phyloP scores from a whole-genome alignment of 2,888 invertebrate genomes.

The Hirtodrosophila confusa region DNA sequence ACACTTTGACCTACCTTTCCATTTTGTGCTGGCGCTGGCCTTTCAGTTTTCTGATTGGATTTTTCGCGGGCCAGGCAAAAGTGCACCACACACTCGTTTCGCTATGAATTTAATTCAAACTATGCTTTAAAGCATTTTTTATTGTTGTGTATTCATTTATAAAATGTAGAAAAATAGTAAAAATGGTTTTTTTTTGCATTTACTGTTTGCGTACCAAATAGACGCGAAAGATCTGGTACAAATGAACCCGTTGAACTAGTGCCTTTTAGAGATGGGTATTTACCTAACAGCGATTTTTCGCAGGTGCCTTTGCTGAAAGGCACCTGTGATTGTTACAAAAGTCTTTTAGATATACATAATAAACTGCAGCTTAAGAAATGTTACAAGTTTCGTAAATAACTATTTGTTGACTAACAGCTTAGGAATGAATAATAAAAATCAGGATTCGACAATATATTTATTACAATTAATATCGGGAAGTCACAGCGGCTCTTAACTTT shows the following conservation, averaged over 20 bases:
- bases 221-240: conserved; percentile 70
- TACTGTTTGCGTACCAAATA: conserved; percentile 76
- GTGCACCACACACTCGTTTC: conserved; percentile 47
- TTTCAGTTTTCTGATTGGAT: conserved; percentile 62
- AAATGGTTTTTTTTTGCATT: conserved; percentile 73
- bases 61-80: conserved; percentile 54
- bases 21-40: conserved; percentile 78
- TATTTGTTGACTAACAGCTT: too few relatives aligned
- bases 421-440: too few relatives aligned
- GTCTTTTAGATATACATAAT: too few relatives aligned
- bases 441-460: too few relatives aligned
- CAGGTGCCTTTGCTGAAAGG: conserved; percentile 27
- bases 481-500: not conserved
- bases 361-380: too few relatives aligned
- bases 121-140: conserved; percentile 68
- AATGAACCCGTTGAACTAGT: conserved; percentile 52
- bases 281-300: conserved; percentile 35
- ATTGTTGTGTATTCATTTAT: conserved; percentile 72
- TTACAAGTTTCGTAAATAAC: too few relatives aligned
- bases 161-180: conserved; percentile 74
- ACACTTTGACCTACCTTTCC: conserved; percentile 84
- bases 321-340: not conserved
- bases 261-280: conserved; percentile 52
- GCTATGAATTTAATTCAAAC: conserved; percentile 36
- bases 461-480: too few relatives aligned